phyloP scores from a whole-genome alignment of 2,888 invertebrate species.

The Bellardia bayeri region DNA sequence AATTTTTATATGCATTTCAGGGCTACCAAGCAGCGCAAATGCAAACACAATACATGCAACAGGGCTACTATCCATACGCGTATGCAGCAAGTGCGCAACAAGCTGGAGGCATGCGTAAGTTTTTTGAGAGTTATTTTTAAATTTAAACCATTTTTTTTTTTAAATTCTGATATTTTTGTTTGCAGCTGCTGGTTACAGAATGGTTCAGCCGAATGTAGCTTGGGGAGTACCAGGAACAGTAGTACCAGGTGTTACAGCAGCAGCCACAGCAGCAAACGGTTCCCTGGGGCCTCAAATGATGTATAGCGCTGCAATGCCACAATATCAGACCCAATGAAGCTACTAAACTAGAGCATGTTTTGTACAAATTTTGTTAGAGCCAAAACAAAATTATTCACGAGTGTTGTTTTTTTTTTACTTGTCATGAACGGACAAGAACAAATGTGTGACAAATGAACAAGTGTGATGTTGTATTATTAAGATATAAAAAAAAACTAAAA shows the following conservation, averaged over 20 bases:
- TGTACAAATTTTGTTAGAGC: conserved; percentile 69
- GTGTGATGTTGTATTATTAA: conserved; percentile 73
- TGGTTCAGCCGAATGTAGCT: conserved; percentile 86
- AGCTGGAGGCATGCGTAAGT: conserved; percentile 86
- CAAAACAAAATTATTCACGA: conserved; percentile 72
- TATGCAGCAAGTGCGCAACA: conserved; percentile 89
- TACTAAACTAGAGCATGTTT: conserved; percentile 73
- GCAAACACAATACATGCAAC: conserved; percentile 93
- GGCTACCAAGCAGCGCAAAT: conserved; percentile 89
- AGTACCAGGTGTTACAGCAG: conserved; percentile 85
- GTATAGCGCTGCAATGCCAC: conserved; percentile 90
- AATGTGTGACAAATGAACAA: conserved; percentile 67
- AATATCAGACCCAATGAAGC: conserved; percentile 94
- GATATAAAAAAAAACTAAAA: conserved; percentile 51
- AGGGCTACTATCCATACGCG: conserved; percentile 89
- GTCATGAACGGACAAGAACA: conserved; percentile 53
- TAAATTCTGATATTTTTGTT: conserved; percentile 25
- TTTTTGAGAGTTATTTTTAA: neutral
- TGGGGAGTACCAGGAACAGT: conserved; percentile 85
- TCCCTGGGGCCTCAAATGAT: conserved; percentile 87
- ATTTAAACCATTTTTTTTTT: neutral
- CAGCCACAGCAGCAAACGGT: conserved; percentile 85
- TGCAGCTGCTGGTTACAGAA: conserved; percentile 85
- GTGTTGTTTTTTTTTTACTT: conserved; percentile 72
- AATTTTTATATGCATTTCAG: conserved; percentile 83